A percentile compares a stretch with the other conserved stretches of the same genome.
These are phyloP conservation scores for Nomada ferruginata DNA, from an alignment of 2,888 invertebrate genomes.

Conservation along the genomic window DNA sequence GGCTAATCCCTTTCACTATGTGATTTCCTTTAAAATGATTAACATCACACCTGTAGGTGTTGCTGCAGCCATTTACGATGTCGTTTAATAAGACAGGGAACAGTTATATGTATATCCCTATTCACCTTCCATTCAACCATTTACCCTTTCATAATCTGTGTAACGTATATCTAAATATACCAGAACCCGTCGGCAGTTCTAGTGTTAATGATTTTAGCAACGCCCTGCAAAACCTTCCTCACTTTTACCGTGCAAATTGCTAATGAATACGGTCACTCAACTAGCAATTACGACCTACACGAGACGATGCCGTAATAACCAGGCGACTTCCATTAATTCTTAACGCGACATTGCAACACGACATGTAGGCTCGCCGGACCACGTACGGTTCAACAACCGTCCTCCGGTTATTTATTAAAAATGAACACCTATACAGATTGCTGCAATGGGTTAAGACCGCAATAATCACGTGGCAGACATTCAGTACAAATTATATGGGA, in stretches of 20 bases:
- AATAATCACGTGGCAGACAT: background rate
- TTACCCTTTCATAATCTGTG: no score
- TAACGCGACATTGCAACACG: conserved; percentile 57
- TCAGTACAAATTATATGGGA: conserved; percentile 16
- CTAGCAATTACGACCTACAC: conserved; percentile 55
- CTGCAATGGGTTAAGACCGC: conserved; percentile 27
- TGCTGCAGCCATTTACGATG: no score
- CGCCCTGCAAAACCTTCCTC: conserved; percentile 1
- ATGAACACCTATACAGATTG: conserved; percentile 50
- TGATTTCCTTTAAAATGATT: no score
- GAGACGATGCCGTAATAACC: conserved; percentile 53
- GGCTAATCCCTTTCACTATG: no score
- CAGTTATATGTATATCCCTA: no score
- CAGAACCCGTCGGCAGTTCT: background rate
- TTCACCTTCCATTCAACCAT: no score
- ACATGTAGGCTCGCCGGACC: conserved; percentile 52
- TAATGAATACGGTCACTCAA: conserved; percentile 34
- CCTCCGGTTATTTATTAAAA: conserved; percentile 37
- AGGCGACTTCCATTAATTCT: conserved; percentile 50
- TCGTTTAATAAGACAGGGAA: no score
- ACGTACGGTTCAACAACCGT: conserved; percentile 46
- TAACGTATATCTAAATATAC: background rate
- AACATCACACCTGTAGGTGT: no score
- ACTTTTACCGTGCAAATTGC: conserved; percentile 24
- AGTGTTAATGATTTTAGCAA: background rate